Evolutionary conservation across 2,888 invertebrate genomes (phyloP), one percentile per base, ranked within the genome.

Genomic region (Trimorus sp.): DNA sequence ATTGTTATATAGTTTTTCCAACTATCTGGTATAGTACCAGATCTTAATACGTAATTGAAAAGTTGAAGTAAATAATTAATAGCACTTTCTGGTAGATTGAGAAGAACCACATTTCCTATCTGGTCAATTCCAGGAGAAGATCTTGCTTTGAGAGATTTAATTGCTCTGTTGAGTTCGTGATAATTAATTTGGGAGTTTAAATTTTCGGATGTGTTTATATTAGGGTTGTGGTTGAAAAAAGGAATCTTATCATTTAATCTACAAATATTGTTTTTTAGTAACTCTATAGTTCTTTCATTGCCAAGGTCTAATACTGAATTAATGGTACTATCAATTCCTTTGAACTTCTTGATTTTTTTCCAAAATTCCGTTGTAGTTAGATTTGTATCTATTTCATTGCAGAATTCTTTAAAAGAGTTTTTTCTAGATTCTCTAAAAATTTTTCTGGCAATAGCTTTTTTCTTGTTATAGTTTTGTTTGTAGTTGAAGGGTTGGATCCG

Each of bases 331-430:
- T 6, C 1, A 56, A 26, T 8, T 9, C 40, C 15, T 38, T 36
- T 59, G 38, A 77, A 76, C 0, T 51, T n/a, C 26, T 71, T 83
- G 48, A 76, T 53, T 69, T 74, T 70, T 5, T 54, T 75, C 74
- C 68, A 79, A 26, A 79, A 37, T 0, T 51, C 1, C 0, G 42
- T 14, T 1, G 69, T 12, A 2, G 56, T 5, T 1, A 63, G 58
- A 5, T 14, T 42, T 1, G 7, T 12, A 40, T n/a, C 56, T 1
- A 75, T 40, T 11, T 65, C 12, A 11, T 63, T 59, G 16, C 65
- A 69, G 36, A 54, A 75, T 0, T 14, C 36, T 11, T 8, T 45
- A 14, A 75, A 75, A 0, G 69, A 69, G 7, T 53, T n/a, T 15
- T 3, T 60, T 12, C 26, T 45, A 15, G 7, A 26, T 11, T 45